Base-by-base conservation (phyloP, 2,797 vertebrate species). In the Dromococcyx pavoninus region DNA sequence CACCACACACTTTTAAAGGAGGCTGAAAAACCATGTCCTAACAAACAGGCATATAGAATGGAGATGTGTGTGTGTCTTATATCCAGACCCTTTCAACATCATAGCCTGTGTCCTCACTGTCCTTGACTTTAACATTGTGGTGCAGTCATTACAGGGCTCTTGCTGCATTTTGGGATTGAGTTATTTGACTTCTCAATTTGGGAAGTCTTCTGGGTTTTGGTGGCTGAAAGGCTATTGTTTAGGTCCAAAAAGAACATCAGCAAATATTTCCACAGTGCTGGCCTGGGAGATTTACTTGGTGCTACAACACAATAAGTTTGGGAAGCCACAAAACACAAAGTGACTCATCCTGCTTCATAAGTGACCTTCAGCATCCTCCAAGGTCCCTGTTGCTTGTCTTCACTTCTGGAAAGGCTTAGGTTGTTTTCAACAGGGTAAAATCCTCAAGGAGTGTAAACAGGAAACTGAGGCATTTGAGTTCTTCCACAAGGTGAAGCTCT, bases 291-390 rank as follows among this genome's bases (percentile, higher is more conserved):
- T 18, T 50, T 74, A 30, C 56, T 73, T 53, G 75, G 35, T 1
- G 4, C n/a, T 51, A 44, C 10, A 28, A 51, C 17, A 76, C 41
- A 46, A 74, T 13, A 43, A 67, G 5, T 35, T 64, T 83, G 57
- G 46, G 69, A 66, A 75, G 58, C 35, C 86, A 64, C 94, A 88
- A 84, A 86, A 6, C 56, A 79, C 83, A 85, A 21, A 76, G 53
- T 93, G 91, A 90, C 71, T 93, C 93, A 94, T 85, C 48, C 32
- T 18, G 44, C 77, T 84, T 84, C 80, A 57, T 18, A 57, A 90
- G 70, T 10, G 11, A 73, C 83, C 76, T 76, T 53, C 39, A 82
- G 35, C 64, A 50, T 73, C 60, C 77, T 79, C 28, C 9, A n/a
- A 84, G 62, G 83, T 75, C 70, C 5, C 25, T n/a, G 0, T 16